A percentile compares a stretch with the other conserved stretches of the same genome.
phyloP scores from a whole-genome alignment of 2,113 vertebrate species.

The Toxotes jaculatrix region DNA sequence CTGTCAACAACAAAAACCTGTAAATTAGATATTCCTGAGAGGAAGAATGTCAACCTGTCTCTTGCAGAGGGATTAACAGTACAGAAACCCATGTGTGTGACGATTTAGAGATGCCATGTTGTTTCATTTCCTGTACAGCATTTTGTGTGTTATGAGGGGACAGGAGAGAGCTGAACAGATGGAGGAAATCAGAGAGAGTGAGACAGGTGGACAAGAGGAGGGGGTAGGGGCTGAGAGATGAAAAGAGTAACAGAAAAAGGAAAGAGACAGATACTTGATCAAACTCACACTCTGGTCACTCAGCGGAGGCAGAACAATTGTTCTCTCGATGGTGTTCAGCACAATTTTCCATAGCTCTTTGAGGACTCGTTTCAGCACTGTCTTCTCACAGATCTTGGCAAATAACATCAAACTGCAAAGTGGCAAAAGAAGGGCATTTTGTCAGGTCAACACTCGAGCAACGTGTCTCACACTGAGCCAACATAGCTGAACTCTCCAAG shows the following conservation, averaged over 20 bases:
- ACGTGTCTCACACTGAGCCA: conserved; percentile 14
- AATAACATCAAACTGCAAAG: conserved; percentile 92
- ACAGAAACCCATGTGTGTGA: neutral
- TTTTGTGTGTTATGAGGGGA: conserved; percentile 38
- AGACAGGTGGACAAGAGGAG: conserved; percentile 29
- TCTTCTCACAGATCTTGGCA: conserved; percentile 99
- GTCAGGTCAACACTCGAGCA: conserved; percentile 45
- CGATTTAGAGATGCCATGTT: conserved; percentile 22
- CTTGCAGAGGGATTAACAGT: conserved; percentile 21
- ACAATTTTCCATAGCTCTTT: conserved; percentile 98
- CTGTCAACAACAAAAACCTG: neutral
- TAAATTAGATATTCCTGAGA: neutral
- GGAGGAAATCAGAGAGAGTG: conserved; percentile 34
- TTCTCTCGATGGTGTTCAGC: conserved; percentile 94
- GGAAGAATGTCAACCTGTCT: conserved; percentile 10
- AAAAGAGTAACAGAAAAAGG: conserved; percentile 6
- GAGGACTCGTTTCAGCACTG: conserved; percentile 94
- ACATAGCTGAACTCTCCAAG: neutral
- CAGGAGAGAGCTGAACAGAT: conserved; percentile 48
- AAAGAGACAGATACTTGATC: conserved; percentile 28
- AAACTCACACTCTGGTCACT: conserved; percentile 94
- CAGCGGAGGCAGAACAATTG: conserved; percentile 95
- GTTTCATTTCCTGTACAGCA: conserved; percentile 45
- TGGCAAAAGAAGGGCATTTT: conserved; percentile 36
- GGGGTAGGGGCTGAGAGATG: conserved; percentile 22